These are phyloP conservation scores for Labrus mixtus DNA, from an alignment of 2,113 vertebrate genomes.

Conservation along the genomic window DNA sequence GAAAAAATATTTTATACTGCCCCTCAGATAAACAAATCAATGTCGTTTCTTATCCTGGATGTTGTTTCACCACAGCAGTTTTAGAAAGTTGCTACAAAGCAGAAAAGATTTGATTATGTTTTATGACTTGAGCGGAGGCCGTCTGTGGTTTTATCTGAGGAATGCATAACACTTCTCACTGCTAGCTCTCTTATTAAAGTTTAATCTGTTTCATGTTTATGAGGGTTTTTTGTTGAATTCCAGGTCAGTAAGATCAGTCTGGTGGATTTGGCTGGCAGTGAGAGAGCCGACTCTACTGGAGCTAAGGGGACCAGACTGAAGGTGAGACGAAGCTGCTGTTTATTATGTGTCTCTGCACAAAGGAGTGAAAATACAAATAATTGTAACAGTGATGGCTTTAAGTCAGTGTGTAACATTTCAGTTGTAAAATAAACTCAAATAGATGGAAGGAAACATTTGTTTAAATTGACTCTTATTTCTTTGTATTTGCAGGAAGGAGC, in stretches of 20 bases:
- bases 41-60: background rate
- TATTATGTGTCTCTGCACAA: background rate
- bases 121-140: background rate
- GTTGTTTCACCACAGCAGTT: background rate
- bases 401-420: background rate
- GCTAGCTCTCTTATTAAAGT: constrained; percentile 1
- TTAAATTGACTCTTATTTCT: background rate
- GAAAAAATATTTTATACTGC: background rate
- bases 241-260: constrained; percentile 99
- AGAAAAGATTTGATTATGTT: constrained; percentile 12
- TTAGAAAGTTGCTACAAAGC: no score
- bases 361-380: no score
- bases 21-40: constrained; percentile 30
- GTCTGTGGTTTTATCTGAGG: background rate
- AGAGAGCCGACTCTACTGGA: constrained; percentile 95
- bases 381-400: background rate
- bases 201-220: background rate
- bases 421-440: background rate
- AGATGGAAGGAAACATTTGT: background rate
- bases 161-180: constrained; percentile 8
- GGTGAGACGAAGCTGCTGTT: constrained; percentile 77
- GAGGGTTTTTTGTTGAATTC: background rate
- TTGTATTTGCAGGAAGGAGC: constrained; percentile 90
- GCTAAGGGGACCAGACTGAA: constrained; percentile 97
- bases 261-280: constrained; percentile 96